Conservation (phyloP, 2,888 invertebrate genomes). For the Drosophila gaucha region DNA sequence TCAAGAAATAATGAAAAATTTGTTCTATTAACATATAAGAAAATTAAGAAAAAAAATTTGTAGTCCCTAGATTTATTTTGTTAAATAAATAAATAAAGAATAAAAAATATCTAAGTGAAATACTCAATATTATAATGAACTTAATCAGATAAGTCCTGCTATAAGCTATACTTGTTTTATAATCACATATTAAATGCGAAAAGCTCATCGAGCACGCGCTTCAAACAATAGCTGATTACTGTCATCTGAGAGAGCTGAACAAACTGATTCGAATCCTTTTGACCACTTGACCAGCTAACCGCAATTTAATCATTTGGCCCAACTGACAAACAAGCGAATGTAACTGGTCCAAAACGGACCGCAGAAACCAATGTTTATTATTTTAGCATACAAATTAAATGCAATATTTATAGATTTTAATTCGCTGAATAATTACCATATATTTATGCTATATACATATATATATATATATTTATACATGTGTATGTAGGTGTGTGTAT, state of each 20-base stretch:
- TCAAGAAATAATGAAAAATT: too few relatives aligned
- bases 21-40: too few relatives aligned
- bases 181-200: neutral
- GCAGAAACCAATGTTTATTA: slow-evolving; percentile 75
- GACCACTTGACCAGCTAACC: slow-evolving; percentile 51
- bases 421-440: slow-evolving; percentile 62
- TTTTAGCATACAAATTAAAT: slow-evolving; percentile 76
- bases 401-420: slow-evolving; percentile 70
- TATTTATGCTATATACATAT: slow-evolving; percentile 14
- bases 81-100: neutral
- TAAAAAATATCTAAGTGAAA: neutral
- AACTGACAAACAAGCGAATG: slow-evolving; percentile 41
- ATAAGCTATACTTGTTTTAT: neutral
- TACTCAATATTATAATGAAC: neutral
- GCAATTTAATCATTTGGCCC: slow-evolving; percentile 70
- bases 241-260: slow-evolving; percentile 18
- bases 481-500: slow-evolving; percentile 7
- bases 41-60: too few relatives aligned
- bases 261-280: slow-evolving; percentile 27
- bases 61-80: too few relatives aligned
- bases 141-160: neutral
- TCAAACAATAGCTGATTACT: slow-evolving; percentile 42
- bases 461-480: slow-evolving; percentile 21
- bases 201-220: slow-evolving; percentile 15
- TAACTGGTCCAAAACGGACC: slow-evolving; percentile 46